Evolutionary conservation across 2,888 invertebrate genomes (phyloP).

Genomic region (Torymus auratus): DNA sequence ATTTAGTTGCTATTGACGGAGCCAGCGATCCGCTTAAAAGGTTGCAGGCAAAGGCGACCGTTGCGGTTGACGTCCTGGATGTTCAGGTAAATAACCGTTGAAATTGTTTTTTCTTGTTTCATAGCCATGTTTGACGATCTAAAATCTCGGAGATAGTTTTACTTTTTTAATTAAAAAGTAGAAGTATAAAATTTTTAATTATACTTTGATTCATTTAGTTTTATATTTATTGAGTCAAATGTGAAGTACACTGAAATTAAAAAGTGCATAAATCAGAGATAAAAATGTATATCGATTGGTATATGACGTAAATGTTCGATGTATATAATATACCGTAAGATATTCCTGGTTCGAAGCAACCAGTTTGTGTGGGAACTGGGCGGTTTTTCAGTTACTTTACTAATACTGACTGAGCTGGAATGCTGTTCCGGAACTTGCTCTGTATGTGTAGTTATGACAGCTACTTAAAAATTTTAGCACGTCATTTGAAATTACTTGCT

Average conservation of each 20-base stretch:
- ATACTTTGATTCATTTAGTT: too few relatives aligned
- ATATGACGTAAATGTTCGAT: too few relatives aligned
- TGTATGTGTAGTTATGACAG: not conserved
- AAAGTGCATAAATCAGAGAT: not conserved
- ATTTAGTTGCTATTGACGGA: slow-evolving; percentile 82
- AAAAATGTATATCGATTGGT: not conserved
- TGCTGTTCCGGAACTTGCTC: slow-evolving; percentile 14
- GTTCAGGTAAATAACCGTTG: slow-evolving; percentile 78
- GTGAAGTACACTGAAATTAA: not conserved
- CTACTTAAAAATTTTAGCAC: too few relatives aligned
- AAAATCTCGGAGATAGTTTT: too few relatives aligned
- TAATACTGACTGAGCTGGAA: not conserved
- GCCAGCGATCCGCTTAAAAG: slow-evolving; percentile 79
- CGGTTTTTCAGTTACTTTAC: not conserved
- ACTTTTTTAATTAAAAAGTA: too few relatives aligned
- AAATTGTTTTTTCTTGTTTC: not conserved
- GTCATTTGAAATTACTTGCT: not conserved
- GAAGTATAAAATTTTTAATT: too few relatives aligned
- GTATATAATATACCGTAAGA: slow-evolving; percentile 13
- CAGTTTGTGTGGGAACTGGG: slow-evolving; percentile 31
- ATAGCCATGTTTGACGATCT: too few relatives aligned
- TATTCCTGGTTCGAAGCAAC: not conserved
- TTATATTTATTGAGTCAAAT: not conserved
- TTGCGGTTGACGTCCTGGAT: slow-evolving; percentile 86
- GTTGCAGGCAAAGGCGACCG: slow-evolving; percentile 83